Evolutionary conservation across 1,140 invertebrate genomes (phyloP).

Genomic region (Orussus abietinus): DNA sequence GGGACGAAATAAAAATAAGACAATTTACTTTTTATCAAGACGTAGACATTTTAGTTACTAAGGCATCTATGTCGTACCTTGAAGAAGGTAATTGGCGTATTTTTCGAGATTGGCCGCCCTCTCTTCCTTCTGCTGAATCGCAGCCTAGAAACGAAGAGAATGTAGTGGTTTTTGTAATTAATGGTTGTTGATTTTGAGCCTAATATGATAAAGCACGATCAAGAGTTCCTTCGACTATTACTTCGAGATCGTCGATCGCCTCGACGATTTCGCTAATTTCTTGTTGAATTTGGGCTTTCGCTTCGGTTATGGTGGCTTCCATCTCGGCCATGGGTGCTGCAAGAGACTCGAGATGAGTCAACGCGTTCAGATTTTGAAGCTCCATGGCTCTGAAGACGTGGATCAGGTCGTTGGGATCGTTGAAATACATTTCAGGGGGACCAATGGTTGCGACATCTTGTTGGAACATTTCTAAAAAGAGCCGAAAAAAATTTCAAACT

Average conservation of each 20-base stretch:
- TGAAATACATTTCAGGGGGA: constrained; percentile 57
- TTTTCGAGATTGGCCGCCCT: constrained; percentile 46
- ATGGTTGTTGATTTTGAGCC: constrained; percentile 8
- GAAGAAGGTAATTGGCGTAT: constrained; percentile 47
- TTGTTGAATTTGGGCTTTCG: constrained; percentile 37
- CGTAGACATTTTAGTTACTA: no score
- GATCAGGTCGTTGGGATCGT: constrained; percentile 56
- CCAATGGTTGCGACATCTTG: constrained; percentile 44
- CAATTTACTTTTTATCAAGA: no score
- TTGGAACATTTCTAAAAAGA: constrained; percentile 46
- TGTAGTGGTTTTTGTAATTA: constrained; percentile 3
- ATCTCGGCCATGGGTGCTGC: constrained; percentile 55
- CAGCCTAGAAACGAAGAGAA: constrained; percentile 16
- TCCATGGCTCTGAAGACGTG: constrained; percentile 58
- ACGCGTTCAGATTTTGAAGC: constrained; percentile 62
- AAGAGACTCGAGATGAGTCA: constrained; percentile 61
- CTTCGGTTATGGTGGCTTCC: constrained; percentile 44
- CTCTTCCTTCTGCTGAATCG: constrained; percentile 43
- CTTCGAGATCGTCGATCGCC: constrained; percentile 38
- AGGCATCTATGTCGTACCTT: no score
- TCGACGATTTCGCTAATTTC: constrained; percentile 39
- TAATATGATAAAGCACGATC: background rate
- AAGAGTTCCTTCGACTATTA: constrained; percentile 25
- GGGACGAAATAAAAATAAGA: no score
- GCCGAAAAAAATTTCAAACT: background rate